Conservation (phyloP, 2,888 invertebrate genomes). For the Pseudococcus longispinus region DNA sequence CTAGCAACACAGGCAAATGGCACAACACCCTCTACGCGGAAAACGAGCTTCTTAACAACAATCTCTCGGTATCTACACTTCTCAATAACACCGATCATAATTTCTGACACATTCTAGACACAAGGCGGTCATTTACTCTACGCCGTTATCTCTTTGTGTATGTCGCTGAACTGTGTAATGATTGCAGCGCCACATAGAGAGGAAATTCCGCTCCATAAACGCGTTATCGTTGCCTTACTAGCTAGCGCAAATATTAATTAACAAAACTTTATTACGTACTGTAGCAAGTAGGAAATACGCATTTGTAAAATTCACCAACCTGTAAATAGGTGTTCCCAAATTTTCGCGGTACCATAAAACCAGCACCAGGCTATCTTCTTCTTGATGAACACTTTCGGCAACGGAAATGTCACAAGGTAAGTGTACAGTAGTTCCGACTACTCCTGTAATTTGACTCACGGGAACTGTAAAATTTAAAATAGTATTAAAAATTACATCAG, state of each 20-base stretch:
- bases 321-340: conserved; percentile 87
- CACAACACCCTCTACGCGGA: too few relatives aligned
- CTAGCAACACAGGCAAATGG: too few relatives aligned
- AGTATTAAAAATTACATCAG: neutral
- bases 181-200: neutral
- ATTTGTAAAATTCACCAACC: conserved; percentile 67
- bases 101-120: neutral
- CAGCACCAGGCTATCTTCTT: conserved; percentile 81
- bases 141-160: neutral
- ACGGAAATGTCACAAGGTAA: conserved; percentile 90
- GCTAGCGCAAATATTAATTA: conserved; percentile 29
- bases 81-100: neutral
- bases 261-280: conserved; percentile 3
- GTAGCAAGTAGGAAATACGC: neutral
- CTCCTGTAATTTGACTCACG: conserved; percentile 77
- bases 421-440: conserved; percentile 83
- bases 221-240: neutral
- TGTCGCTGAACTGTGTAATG: conserved; percentile 15
- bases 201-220: conserved; percentile 40
- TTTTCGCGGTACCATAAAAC: conserved; percentile 92
- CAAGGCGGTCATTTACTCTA: neutral
- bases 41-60: too few relatives aligned
- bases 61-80: neutral
- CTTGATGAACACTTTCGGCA: conserved; percentile 66
- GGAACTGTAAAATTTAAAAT: conserved; percentile 70